Evolutionary conservation across 2,888 invertebrate species (phyloP).

Genomic region (Andrena bicolor): DNA sequence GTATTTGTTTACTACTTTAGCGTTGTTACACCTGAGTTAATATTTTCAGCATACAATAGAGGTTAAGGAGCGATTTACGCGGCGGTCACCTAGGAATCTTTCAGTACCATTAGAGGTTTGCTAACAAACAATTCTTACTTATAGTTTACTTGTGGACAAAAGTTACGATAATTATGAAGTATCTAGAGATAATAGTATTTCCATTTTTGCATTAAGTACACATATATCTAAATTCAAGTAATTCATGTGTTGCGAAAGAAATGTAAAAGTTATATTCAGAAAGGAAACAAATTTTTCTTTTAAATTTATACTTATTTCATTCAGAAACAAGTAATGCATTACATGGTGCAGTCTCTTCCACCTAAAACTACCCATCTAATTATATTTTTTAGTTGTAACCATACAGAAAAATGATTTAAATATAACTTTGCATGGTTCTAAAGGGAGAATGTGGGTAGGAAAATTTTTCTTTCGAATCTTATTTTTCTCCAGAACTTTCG

Average conservation of each 20-base stretch:
- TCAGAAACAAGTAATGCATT: too few species aligned
- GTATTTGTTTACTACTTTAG: neutral
- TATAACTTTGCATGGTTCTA: too few species aligned
- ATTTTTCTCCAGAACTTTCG: too few species aligned
- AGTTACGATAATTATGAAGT: neutral
- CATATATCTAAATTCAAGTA: constrained; percentile 4
- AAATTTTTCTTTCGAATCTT: too few species aligned
- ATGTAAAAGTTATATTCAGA: neutral
- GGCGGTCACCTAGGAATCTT: constrained; percentile 72
- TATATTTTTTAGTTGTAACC: too few species aligned
- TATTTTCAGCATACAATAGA: constrained; percentile 11
- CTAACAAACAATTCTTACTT: constrained; percentile 7
- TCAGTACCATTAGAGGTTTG: constrained; percentile 69
- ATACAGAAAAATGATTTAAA: too few species aligned
- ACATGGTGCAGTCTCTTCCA: too few species aligned
- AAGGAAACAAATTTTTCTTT: neutral
- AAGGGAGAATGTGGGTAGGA: too few species aligned
- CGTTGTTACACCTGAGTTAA: neutral
- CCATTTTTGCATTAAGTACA: constrained; percentile 19
- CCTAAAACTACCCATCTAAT: too few species aligned
- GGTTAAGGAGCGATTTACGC: constrained; percentile 3
- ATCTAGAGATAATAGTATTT: neutral
- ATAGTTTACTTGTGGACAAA: constrained; percentile 11
- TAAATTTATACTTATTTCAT: neutral
- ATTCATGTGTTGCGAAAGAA: neutral